These are phyloP conservation scores for Oscheius onirici DNA, from an alignment of 2,888 invertebrate species.

Conservation along the genomic window DNA sequence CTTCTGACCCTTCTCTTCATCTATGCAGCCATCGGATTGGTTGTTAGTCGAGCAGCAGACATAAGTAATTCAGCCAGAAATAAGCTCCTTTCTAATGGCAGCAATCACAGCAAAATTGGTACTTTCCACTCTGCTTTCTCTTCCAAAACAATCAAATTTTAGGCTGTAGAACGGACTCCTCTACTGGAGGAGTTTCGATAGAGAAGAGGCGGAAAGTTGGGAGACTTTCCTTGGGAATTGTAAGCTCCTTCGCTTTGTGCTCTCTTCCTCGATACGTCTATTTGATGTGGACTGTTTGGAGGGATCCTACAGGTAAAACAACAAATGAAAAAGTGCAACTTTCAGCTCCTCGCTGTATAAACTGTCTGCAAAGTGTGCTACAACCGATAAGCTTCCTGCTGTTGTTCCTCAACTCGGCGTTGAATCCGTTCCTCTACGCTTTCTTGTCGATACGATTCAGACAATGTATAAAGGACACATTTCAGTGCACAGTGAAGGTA, in stretches of 20 bases:
- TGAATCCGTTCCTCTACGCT: constrained; percentile 89
- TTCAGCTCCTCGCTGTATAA: constrained; percentile 63
- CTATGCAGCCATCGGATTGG: constrained; percentile 72
- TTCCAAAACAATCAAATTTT: not conserved
- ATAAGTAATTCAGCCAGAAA: constrained; percentile 50
- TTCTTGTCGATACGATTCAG: constrained; percentile 85
- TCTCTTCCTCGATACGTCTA: constrained; percentile 88
- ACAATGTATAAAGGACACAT: constrained; percentile 84
- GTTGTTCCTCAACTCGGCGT: constrained; percentile 87
- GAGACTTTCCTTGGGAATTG: constrained; percentile 87
- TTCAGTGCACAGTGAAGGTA: constrained; percentile 69
- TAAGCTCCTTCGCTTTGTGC: constrained; percentile 87
- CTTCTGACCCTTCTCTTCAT: constrained; percentile 71
- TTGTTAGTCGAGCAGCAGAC: constrained; percentile 60
- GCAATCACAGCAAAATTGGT: constrained; percentile 24
- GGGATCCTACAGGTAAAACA: constrained; percentile 63
- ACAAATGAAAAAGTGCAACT: constrained; percentile 20
- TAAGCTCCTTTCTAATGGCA: constrained; percentile 41
- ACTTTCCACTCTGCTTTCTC: not conserved
- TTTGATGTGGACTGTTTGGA: constrained; percentile 67
- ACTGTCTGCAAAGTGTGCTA: constrained; percentile 59
- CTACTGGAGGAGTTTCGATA: constrained; percentile 48
- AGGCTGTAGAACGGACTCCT: constrained; percentile 52
- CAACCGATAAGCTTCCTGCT: constrained; percentile 85
- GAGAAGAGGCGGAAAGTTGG: constrained; percentile 76